Evolutionary conservation across 2,113 vertebrate species (phyloP), one percentile per base, ranked within the genome.

Genomic region (Pipa parva): DNA sequence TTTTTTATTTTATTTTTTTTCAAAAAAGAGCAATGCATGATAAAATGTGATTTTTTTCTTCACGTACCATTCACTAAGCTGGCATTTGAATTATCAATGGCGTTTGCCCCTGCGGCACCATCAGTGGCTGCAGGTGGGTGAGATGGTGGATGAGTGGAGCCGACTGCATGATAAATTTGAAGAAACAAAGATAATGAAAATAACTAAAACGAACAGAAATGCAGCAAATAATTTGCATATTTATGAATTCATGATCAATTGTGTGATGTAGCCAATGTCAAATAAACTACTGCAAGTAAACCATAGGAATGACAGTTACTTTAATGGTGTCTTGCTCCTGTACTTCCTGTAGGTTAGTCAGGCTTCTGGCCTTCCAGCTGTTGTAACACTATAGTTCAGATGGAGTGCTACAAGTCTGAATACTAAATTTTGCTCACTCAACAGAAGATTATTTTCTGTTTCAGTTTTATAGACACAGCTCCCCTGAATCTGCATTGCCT

Each of bases 41-140:
- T 51, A 59, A 26, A 31, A 42, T 31, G 29, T 33, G 11, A n/a
- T 15, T 18, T 18, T 46, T 5, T 13, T 10, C 72, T 90, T 89
- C 88, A 98, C 97, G 81, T 98, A 99, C 97, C 97, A 97, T 99
- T 99, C 92, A 96, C 95, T 89, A 99, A 92, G 92, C 86, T 93
- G 92, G 93, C 83, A 91, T 89, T 85, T 82, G 88, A 79, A 80
- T 89, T 93, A 92, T 91, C 94, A 76, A 92, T 87, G 88, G 93
- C 88, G 85, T 92, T 94, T 89, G 91, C 88, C 83, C 91, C 91
- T 88, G 93, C 89, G 77, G 92, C 91, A 84, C 92, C 95, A 89
- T 97, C 95, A 84, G 95, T 92, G 78, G 93, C 91, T 90, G 94
- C 83, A 87, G 93, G 92, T 92, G 91, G 92, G 84, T 92, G 92